These are phyloP conservation scores for Malurus elegans DNA, from an alignment of 2,113 vertebrate species.

Conservation along the genomic window DNA sequence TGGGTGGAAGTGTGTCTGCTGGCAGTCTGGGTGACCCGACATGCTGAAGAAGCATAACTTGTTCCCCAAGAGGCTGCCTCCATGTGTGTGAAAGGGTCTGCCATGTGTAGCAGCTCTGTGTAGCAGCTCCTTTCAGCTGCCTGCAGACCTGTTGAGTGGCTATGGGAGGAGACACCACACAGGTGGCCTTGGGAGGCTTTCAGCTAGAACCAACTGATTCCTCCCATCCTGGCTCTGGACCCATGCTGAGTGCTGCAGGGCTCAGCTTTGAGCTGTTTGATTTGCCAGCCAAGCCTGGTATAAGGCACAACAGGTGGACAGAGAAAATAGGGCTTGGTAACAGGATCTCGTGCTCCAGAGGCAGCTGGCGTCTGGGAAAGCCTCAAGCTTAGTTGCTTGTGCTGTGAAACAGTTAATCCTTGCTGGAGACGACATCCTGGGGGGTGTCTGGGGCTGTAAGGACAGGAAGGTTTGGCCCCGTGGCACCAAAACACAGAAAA, in stretches of 20 bases:
- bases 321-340: neutral
- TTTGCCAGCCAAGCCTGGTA: neutral
- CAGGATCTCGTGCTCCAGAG: neutral
- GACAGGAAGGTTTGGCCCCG: neutral
- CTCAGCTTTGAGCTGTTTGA: neutral
- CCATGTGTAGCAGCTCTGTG: neutral
- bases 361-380: constrained; percentile 13
- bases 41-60: neutral
- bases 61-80: neutral
- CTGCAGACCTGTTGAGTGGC: neutral
- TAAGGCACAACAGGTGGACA: neutral
- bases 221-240: neutral
- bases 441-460: neutral
- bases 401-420: neutral
- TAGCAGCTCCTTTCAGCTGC: neutral
- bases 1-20: neutral
- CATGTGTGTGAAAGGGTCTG: neutral
- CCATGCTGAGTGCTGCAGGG: neutral
- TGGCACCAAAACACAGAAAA: neutral
- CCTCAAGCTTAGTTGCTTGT: neutral
- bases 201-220: neutral
- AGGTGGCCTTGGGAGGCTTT: neutral
- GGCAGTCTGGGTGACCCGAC: neutral
- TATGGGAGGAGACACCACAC: neutral
- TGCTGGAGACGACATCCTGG: accelerated